Conservation (phyloP, 2,797 vertebrate species). For the Tapirus indicus region DNA sequence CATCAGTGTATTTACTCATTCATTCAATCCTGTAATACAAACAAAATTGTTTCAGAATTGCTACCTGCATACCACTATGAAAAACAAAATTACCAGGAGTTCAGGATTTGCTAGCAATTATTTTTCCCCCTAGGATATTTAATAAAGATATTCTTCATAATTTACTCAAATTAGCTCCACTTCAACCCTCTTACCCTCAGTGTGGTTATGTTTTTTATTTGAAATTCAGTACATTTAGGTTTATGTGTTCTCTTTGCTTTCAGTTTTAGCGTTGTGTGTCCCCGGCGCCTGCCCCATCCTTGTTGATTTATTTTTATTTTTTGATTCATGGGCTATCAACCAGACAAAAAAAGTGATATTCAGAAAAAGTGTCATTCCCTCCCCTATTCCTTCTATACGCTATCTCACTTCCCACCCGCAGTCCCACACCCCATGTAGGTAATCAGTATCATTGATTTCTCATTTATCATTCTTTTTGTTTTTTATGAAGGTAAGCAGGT, state of each 20-base stretch:
- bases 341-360: neutral
- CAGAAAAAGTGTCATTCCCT: conserved; percentile 1
- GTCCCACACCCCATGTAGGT: neutral
- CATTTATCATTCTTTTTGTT: neutral
- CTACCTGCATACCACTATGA: neutral
- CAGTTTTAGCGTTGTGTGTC: neutral
- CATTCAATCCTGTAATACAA: neutral
- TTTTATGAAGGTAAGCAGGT: neutral
- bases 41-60: neutral
- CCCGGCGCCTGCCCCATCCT: neutral
- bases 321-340: neutral
- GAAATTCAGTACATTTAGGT: neutral
- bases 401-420: neutral
- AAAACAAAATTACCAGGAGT: neutral
- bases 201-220: conserved; percentile 14
- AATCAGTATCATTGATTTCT: neutral
- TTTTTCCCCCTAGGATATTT: neutral
- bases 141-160: neutral
- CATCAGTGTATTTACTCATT: neutral
- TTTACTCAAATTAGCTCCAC: neutral
- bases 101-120: neutral
- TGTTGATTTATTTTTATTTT: neutral
- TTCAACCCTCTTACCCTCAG: neutral
- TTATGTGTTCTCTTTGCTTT: neutral
- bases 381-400: neutral